Evolutionary conservation across 1,140 invertebrate genomes (phyloP).

Genomic region (Trichogramma pretiosum): DNA sequence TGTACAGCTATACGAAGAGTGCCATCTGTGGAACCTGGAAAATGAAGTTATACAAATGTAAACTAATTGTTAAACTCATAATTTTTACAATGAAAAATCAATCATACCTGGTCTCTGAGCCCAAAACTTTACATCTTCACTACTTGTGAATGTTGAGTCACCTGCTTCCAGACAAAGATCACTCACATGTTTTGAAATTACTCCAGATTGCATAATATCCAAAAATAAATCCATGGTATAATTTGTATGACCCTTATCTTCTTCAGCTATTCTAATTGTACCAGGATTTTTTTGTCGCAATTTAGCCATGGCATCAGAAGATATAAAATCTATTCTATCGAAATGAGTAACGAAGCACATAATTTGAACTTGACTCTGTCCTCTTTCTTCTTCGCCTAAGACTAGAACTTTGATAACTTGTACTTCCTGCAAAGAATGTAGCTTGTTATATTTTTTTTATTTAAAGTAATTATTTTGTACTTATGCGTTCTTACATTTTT

Average conservation of each 20-base stretch:
- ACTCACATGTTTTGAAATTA: conserved; percentile 67
- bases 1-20: conserved; percentile 47
- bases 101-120: conserved; percentile 65
- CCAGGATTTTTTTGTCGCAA: conserved; percentile 74
- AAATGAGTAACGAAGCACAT: conserved; percentile 88
- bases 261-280: conserved; percentile 70
- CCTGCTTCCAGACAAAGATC: conserved; percentile 66
- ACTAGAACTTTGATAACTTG: conserved; percentile 84
- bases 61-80: too few relatives aligned
- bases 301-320: conserved; percentile 94
- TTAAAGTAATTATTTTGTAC: neutral
- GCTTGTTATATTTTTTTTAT: conserved; percentile 1
- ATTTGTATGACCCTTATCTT: conserved; percentile 73
- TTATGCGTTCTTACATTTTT: conserved; percentile 69
- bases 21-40: conserved; percentile 52
- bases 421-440: conserved; percentile 62
- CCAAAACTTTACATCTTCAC: conserved; percentile 71
- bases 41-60: neutral
- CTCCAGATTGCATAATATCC: conserved; percentile 53
- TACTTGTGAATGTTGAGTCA: conserved; percentile 68
- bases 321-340: conserved; percentile 86
- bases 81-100: neutral
- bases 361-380: conserved; percentile 81
- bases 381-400: conserved; percentile 91
- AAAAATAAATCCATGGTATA: conserved; percentile 75